Conservation (phyloP, 1,140 invertebrate genomes). For the Argopecten irradians region DNA sequence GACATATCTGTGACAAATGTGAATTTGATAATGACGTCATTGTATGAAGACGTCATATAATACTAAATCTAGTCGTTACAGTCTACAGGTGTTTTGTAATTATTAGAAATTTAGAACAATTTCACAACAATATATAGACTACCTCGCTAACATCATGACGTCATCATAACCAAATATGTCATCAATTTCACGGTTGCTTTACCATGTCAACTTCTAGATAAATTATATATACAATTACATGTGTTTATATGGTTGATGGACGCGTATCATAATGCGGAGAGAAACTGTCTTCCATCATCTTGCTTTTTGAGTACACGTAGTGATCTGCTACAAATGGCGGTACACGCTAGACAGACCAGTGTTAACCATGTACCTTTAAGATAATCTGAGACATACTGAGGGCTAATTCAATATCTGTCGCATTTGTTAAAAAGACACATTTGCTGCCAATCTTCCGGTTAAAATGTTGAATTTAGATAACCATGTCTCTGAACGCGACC, state of each 20-base stretch:
- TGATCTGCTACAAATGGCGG: neutral
- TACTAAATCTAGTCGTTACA: slow-evolving; percentile 2
- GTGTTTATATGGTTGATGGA: neutral
- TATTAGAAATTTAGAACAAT: neutral
- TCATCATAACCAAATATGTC: neutral
- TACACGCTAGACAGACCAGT: neutral
- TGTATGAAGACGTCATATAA: neutral
- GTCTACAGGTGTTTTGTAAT: slow-evolving; percentile 9
- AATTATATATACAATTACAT: neutral
- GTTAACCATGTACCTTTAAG: neutral
- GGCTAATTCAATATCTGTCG: neutral
- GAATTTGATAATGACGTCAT: neutral
- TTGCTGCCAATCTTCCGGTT: neutral
- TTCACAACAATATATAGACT: slow-evolving; percentile 16
- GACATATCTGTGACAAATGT: neutral
- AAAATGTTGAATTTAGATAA: neutral
- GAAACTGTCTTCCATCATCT: neutral
- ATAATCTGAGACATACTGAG: neutral
- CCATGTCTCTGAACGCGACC: neutral
- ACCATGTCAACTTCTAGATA: neutral
- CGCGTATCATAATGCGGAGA: neutral
- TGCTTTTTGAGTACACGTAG: neutral
- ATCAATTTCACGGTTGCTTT: neutral
- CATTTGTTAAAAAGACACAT: neutral
- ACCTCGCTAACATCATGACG: neutral